Percentiles rank a stretch among this genome's conserved stretches.
These are phyloP conservation scores for Agrypnia vestita DNA, from an alignment of 1,140 invertebrate genomes.

Conservation along the genomic window DNA sequence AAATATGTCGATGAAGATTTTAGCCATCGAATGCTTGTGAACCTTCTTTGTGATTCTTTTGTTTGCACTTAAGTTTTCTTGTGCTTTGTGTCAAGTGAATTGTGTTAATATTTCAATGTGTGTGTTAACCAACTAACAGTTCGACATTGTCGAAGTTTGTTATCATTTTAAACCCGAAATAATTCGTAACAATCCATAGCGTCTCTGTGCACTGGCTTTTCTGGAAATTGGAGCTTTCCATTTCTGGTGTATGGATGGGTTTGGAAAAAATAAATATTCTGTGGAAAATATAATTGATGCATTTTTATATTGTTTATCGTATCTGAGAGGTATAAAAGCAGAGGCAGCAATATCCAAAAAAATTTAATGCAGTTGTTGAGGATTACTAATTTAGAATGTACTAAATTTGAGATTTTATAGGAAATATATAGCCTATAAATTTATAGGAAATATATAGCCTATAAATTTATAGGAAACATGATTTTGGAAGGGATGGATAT, in stretches of 20 bases:
- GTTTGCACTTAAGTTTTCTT: slow-evolving; percentile 32
- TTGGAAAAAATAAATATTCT: neutral
- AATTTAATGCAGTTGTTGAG: too few relatives aligned
- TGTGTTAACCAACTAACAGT: slow-evolving; percentile 45
- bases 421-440: too few relatives aligned
- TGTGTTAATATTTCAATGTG: slow-evolving; percentile 39
- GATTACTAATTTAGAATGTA: too few relatives aligned
- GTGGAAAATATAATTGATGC: too few relatives aligned
- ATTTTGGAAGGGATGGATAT: too few relatives aligned
- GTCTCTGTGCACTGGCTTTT: slow-evolving; percentile 8
- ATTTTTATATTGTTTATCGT: too few relatives aligned
- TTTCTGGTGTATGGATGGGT: neutral
- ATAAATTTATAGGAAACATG: too few relatives aligned
- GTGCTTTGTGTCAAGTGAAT: slow-evolving; percentile 36
- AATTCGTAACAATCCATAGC: slow-evolving; percentile 11
- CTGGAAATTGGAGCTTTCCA: slow-evolving; percentile 7
- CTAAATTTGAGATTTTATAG: too few relatives aligned
- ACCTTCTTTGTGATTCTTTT: slow-evolving; percentile 21
- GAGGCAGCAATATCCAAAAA: too few relatives aligned
- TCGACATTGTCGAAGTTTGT: slow-evolving; percentile 20
- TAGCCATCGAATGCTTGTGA: slow-evolving; percentile 9
- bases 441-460: too few relatives aligned
- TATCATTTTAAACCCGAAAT: slow-evolving; percentile 10
- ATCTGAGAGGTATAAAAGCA: too few relatives aligned
- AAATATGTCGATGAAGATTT: slow-evolving; percentile 11